Evolutionary conservation across 92 coral and sea anemone species (phyloP).

Genomic region (Virgularia gustaviana): DNA sequence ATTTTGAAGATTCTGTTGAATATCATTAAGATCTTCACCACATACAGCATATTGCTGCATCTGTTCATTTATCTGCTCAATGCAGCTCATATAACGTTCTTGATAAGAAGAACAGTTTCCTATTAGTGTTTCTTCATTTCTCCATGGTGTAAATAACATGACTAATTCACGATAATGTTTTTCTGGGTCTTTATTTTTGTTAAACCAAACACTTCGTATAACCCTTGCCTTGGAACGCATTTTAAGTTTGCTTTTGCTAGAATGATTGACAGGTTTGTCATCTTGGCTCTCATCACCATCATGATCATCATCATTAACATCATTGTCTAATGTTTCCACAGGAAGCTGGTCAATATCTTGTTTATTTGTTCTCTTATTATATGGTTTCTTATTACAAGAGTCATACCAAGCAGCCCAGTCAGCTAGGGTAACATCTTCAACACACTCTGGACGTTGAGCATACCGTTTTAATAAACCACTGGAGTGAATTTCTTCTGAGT

Average conservation of each 20-base stretch:
- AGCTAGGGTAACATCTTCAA: constrained; percentile 57
- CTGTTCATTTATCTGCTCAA: constrained; percentile 40
- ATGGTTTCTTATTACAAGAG: constrained; percentile 25
- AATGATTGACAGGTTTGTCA: too few species aligned
- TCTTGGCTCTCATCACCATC: constrained; percentile 18
- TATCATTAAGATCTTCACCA: constrained; percentile 20
- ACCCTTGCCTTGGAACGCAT: constrained; percentile 31
- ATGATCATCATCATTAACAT: constrained; percentile 33
- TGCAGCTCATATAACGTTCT: constrained; percentile 32
- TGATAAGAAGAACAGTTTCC: constrained; percentile 49
- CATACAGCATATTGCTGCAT: constrained; percentile 53
- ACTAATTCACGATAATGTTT: constrained; percentile 56
- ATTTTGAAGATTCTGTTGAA: neutral
- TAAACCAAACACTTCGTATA: too few species aligned
- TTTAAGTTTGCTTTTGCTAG: constrained; percentile 22
- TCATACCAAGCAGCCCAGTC: constrained; percentile 82
- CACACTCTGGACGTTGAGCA: constrained; percentile 54
- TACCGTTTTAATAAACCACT: constrained; percentile 61
- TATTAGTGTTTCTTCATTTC: constrained; percentile 58
- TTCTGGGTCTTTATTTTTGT: too few species aligned
- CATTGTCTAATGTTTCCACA: constrained; percentile 37
- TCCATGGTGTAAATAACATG: constrained; percentile 62
- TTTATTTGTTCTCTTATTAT: constrained; percentile 9
- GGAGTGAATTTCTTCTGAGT: constrained; percentile 61
- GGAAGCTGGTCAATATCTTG: constrained; percentile 44